Evolutionary conservation across 2,888 invertebrate genomes (phyloP).

Genomic region (Pristionchus entomophagus): DNA sequence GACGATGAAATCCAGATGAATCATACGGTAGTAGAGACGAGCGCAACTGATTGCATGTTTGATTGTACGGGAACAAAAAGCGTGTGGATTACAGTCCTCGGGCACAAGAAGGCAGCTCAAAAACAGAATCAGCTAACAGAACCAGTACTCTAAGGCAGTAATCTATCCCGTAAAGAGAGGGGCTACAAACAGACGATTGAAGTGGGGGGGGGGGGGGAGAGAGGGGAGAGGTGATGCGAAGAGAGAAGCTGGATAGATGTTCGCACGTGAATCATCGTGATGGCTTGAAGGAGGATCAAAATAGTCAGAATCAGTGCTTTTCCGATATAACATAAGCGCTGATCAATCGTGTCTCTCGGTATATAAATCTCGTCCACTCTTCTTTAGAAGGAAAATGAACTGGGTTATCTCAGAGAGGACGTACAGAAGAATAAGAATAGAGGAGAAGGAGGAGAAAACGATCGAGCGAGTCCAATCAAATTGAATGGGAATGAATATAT

Average conservation of each 20-base stretch:
- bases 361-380: too few species aligned
- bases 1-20: not conserved
- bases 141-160: constrained; percentile 25
- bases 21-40: not conserved
- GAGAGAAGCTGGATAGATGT: too few species aligned
- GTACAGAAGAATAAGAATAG: too few species aligned
- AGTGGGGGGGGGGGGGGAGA: not conserved
- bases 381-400: not conserved
- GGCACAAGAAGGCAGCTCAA: not conserved
- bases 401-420: constrained; percentile 16
- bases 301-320: not conserved
- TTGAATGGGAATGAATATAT: constrained; percentile 41
- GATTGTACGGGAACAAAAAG: not conserved
- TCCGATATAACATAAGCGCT: too few species aligned
- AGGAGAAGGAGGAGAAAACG: constrained; percentile 14
- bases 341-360: too few species aligned
- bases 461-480: constrained; percentile 19
- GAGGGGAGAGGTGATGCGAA: not conserved
- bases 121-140: constrained; percentile 1
- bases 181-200: constrained; percentile 30
- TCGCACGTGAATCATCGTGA: not conserved
- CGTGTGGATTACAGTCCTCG: not conserved
- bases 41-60: not conserved
- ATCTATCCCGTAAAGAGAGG: not conserved
- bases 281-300: not conserved